These are phyloP conservation scores for Zaprionus africanus DNA, from an alignment of 1,140 invertebrate species.

Conservation along the genomic window DNA sequence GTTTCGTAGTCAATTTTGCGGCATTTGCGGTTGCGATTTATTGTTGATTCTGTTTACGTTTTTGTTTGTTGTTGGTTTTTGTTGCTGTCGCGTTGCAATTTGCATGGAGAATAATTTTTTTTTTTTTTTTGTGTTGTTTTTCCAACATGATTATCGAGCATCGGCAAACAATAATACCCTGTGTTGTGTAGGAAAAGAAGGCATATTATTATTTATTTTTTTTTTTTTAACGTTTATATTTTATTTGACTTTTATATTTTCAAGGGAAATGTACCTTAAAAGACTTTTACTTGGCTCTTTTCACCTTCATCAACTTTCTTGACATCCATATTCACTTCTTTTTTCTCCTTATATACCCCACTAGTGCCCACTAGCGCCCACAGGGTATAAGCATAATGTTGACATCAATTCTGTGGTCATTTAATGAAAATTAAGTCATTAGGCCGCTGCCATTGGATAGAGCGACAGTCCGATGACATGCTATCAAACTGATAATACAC, in stretches of 20 bases:
- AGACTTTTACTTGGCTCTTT: not conserved
- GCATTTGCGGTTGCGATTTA: constrained; percentile 19
- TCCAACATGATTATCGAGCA: constrained; percentile 2
- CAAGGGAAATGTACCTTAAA: too few relatives aligned
- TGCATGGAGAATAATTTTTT: not conserved
- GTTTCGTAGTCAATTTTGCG: constrained; percentile 32
- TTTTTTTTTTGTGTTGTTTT: not conserved
- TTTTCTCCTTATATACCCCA: not conserved
- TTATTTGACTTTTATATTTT: too few relatives aligned
- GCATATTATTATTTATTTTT: not conserved
- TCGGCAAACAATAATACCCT: not conserved
- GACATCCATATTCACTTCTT: not conserved
- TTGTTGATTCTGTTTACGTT: constrained; percentile 27
- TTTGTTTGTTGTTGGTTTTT: constrained; percentile 1
- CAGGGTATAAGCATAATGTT: constrained; percentile 50
- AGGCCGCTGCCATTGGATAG: constrained; percentile 26
- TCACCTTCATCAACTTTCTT: not conserved
- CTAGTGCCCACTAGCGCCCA: not conserved
- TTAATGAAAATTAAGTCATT: constrained; percentile 58
- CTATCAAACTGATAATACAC: constrained; percentile 29
- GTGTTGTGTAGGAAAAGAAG: not conserved
- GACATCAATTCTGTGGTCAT: constrained; percentile 54
- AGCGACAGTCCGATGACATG: constrained; percentile 17
- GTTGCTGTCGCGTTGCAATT: constrained; percentile 7
- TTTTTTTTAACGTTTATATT: too few relatives aligned